A percentile compares a stretch with the other conserved stretches of the same genome.
These are phyloP conservation scores for Rhinolophus sinicus DNA, from an alignment of 2,113 vertebrate species.

Conservation along the genomic window DNA sequence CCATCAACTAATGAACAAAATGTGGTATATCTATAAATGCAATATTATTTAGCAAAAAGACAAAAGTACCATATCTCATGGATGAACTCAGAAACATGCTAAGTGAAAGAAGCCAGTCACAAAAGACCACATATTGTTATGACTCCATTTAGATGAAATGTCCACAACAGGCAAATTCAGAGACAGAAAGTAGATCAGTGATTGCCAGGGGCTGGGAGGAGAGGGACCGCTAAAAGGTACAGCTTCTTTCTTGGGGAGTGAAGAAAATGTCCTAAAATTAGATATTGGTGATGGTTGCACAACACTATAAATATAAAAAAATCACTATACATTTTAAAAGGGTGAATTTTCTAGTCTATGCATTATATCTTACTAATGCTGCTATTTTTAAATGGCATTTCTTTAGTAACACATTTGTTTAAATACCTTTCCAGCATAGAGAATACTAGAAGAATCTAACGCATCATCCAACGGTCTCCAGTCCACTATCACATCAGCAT, in stretches of 20 bases:
- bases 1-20: background rate
- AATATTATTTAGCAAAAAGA: background rate
- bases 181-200: background rate
- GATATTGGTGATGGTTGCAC: background rate
- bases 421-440: conserved; percentile 95
- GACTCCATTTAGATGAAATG: background rate
- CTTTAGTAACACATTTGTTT: background rate
- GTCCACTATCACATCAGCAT: conserved; percentile 93
- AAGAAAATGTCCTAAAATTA: conserved; percentile 18
- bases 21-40: background rate
- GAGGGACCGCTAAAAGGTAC: background rate
- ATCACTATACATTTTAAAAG: background rate
- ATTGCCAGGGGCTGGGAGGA: background rate
- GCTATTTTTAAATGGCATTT: background rate
- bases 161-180: background rate
- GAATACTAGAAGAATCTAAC: conserved; percentile 94
- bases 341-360: background rate
- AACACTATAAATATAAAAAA: conserved; percentile 2
- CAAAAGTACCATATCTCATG: background rate
- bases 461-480: conserved; percentile 94
- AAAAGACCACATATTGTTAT: background rate
- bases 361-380: conserved; percentile 4
- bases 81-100: background rate
- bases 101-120: conserved; percentile 2
- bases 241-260: background rate